Evolutionary conservation across 2,797 vertebrate genomes (phyloP).

Genomic region (Lepus oiostolus): DNA sequence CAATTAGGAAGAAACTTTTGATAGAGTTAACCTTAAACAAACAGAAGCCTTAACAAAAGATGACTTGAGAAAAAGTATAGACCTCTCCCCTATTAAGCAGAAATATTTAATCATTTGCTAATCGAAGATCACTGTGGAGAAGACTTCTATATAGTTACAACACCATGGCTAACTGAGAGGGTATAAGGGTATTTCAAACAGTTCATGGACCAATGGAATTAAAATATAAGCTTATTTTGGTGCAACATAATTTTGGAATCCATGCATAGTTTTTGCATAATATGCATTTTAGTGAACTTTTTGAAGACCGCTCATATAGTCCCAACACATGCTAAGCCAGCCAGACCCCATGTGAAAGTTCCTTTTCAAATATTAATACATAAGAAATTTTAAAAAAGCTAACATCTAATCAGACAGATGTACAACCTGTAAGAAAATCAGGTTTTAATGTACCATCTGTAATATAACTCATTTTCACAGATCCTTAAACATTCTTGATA

Average conservation of each 20-base stretch:
- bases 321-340: not conserved
- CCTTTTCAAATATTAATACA: constrained; percentile 11
- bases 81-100: not conserved
- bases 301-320: too few species aligned
- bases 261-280: too few species aligned
- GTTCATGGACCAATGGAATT: too few species aligned
- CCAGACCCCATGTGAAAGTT: not conserved
- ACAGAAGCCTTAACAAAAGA: constrained; percentile 21
- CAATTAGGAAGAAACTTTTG: not conserved
- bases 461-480: constrained; percentile 34
- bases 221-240: too few species aligned
- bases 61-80: not conserved
- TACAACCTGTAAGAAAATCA: not conserved
- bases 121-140: not conserved
- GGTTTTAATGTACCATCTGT: not conserved
- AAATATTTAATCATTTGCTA: constrained; percentile 21
- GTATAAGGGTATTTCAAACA: too few species aligned
- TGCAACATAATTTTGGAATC: too few species aligned
- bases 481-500: not conserved
- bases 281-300: too few species aligned
- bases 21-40: not conserved
- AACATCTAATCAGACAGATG: not conserved
- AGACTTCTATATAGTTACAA: not conserved
- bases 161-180: not conserved
- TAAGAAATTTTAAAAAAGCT: not conserved